A percentile compares a stretch with the other conserved stretches of the same genome.
Evolutionary conservation across 2,113 vertebrate genomes (phyloP).

Genomic region (Lophotis ruficrista): DNA sequence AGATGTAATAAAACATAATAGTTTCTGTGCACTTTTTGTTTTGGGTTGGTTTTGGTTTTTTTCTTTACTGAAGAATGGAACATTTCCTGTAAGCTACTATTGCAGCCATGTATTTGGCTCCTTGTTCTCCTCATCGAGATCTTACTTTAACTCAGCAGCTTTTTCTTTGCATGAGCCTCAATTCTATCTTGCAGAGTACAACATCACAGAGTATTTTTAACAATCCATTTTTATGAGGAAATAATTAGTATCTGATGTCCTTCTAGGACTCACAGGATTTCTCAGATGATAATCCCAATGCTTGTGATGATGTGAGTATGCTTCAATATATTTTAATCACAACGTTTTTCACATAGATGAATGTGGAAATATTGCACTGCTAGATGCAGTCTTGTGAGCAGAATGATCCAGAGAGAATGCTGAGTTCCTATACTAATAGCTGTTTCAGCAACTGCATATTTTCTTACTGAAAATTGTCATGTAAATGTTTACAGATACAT

Average conservation of each 20-base stretch:
- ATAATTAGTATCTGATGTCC: not conserved
- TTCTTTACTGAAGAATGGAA: not conserved
- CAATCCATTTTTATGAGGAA: not conserved
- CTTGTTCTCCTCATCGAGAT: not conserved
- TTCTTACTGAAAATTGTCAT: not conserved
- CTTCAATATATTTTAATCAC: not conserved
- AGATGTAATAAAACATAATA: not conserved
- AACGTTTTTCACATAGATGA: not conserved
- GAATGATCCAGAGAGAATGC: not conserved
- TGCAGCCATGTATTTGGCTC: not conserved
- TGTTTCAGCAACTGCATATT: not conserved
- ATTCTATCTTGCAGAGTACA: not conserved
- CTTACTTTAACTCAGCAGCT: not conserved
- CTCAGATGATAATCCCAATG: not conserved
- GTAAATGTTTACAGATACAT: not conserved
- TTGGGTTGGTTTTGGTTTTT: not conserved
- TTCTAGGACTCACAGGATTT: conserved; percentile 43
- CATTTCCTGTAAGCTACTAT: not conserved
- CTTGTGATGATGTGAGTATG: conserved; percentile 61
- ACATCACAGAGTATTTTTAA: not conserved
- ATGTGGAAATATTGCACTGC: not conserved
- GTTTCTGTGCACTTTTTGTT: not conserved
- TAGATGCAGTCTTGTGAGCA: not conserved
- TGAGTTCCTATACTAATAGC: not conserved
- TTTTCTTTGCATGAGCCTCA: not conserved